phyloP scores from a whole-genome alignment of 1,140 invertebrate genomes.

The Sweltsa coloradensis region DNA sequence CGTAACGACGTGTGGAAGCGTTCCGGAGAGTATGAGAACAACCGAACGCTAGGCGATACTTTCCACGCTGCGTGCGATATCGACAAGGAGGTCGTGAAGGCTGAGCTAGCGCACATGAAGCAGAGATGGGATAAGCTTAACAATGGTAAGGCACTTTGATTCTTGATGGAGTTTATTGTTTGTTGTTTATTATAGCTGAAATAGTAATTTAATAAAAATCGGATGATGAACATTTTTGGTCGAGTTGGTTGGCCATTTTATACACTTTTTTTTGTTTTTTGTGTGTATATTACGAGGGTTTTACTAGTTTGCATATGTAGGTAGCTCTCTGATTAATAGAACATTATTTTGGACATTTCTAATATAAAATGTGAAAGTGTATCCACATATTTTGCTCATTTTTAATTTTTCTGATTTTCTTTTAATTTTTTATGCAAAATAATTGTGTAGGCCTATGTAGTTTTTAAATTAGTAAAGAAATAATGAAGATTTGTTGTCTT shows the following conservation, averaged over 20 bases:
- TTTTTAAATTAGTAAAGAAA: too few relatives aligned
- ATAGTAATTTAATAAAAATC: conserved; percentile 27
- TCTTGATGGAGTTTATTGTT: not conserved
- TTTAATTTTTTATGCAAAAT: too few relatives aligned
- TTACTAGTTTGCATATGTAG: too few relatives aligned
- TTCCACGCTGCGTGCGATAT: conserved; percentile 76
- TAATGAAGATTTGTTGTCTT: too few relatives aligned
- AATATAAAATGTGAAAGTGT: too few relatives aligned
- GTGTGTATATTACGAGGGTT: too few relatives aligned
- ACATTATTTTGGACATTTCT: too few relatives aligned
- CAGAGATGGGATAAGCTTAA: conserved; percentile 83
- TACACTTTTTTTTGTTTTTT: not conserved
- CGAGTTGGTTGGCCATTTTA: conserved; percentile 2
- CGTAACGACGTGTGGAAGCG: conserved; percentile 68
- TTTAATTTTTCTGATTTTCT: too few relatives aligned
- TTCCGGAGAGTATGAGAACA: conserved; percentile 84
- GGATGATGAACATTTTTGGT: too few relatives aligned
- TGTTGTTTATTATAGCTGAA: not conserved
- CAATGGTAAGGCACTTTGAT: conserved; percentile 52
- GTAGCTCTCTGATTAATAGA: too few relatives aligned
- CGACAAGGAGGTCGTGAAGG: conserved; percentile 79
- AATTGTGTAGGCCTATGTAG: too few relatives aligned
- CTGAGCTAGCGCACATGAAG: conserved; percentile 66
- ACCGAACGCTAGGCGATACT: conserved; percentile 69
- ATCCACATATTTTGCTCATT: too few relatives aligned